Evolutionary conservation across 2,113 vertebrate genomes (phyloP).

Genomic region (Oreochromis spilurus): DNA sequence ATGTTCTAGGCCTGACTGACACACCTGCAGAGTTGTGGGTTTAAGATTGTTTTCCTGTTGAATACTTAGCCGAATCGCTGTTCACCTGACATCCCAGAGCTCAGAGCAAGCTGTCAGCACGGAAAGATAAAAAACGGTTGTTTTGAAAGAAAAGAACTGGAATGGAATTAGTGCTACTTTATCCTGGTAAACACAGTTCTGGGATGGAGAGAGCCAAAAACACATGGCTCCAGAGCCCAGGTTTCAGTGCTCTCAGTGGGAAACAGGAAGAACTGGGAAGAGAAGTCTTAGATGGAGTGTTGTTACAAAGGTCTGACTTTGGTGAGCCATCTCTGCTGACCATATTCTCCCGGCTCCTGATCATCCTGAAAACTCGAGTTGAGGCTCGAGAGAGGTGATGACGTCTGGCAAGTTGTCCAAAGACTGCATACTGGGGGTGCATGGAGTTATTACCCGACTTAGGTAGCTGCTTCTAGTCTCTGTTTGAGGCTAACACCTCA

Average conservation of each 20-base stretch:
- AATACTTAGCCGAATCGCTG: not conserved
- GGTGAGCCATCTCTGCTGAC: not conserved
- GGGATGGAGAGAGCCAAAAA: not conserved
- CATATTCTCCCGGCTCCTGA: not conserved
- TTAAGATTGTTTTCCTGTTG: constrained; percentile 7
- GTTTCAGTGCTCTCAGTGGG: not conserved
- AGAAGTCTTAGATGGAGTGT: not conserved
- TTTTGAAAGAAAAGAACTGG: not conserved
- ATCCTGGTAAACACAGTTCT: not conserved
- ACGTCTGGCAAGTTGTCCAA: not conserved
- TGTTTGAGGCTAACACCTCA: not conserved
- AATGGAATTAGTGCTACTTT: not conserved
- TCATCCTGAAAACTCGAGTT: not conserved
- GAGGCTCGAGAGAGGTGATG: not conserved
- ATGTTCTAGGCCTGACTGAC: constrained; percentile 5
- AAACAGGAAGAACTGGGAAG: not conserved
- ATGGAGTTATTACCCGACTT: not conserved
- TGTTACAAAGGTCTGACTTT: not conserved
- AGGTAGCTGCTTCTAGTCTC: not conserved
- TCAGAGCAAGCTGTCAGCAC: not conserved
- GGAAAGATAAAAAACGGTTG: not conserved
- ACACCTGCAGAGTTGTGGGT: not conserved
- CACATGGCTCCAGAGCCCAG: not conserved
- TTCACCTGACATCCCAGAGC: not conserved
- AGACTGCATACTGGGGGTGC: not conserved